Conservation (phyloP, 2,888 invertebrate genomes). For the Leptinotarsa juncta region DNA sequence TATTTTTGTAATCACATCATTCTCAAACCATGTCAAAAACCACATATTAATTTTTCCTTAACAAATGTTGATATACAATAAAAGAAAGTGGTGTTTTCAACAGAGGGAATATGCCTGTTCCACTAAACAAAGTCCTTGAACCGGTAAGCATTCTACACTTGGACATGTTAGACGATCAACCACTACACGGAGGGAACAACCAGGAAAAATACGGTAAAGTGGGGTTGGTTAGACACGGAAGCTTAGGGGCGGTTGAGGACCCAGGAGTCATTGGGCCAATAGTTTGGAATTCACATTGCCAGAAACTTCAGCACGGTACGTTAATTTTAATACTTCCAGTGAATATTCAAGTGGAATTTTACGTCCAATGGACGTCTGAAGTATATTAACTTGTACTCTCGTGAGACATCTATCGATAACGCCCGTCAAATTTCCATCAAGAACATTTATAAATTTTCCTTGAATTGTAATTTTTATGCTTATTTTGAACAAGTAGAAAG, state of each 20-base stretch:
- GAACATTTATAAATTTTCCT: no score
- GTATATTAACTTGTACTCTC: no score
- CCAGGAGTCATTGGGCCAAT: constrained; percentile 87
- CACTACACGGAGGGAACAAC: constrained; percentile 36
- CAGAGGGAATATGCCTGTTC: constrained; percentile 81
- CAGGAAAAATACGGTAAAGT: constrained; percentile 45
- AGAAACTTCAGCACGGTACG: constrained; percentile 72
- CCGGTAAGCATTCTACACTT: constrained; percentile 81
- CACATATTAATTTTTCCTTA: background rate
- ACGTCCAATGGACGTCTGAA: no score
- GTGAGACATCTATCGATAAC: no score
- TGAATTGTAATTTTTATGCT: no score
- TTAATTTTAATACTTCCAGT: no score
- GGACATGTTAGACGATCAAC: constrained; percentile 68
- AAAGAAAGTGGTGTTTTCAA: background rate
- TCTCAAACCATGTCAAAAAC: no score
- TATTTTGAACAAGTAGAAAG: no score
- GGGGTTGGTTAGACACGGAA: constrained; percentile 73
- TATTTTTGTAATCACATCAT: background rate
- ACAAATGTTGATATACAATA: background rate
- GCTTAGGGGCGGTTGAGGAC: constrained; percentile 77
- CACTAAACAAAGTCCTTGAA: constrained; percentile 81
- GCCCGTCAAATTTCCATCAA: no score
- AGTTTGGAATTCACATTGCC: constrained; percentile 85
- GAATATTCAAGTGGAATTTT: no score